phyloP scores from a whole-genome alignment of 2,888 invertebrate species.

The Eilema griseolum region DNA sequence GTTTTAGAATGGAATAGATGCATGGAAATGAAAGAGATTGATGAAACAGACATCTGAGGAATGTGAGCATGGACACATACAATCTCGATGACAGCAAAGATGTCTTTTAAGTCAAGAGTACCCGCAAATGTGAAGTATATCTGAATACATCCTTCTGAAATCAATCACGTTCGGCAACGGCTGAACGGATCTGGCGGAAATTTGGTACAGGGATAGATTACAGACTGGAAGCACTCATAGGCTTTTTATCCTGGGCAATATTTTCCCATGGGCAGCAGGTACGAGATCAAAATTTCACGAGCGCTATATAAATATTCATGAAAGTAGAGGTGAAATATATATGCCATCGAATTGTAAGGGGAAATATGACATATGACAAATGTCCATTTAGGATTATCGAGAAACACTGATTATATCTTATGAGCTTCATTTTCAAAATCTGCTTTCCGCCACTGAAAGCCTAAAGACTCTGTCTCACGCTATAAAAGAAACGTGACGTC shows the following conservation, averaged over 20 bases:
- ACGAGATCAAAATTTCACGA: too few species aligned
- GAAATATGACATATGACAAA: background rate
- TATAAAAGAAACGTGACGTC: background rate
- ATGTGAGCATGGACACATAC: background rate
- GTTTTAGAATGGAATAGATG: background rate
- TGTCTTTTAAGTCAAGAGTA: background rate
- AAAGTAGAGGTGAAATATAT: background rate
- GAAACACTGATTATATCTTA: constrained; percentile 1
- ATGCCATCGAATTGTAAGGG: background rate
- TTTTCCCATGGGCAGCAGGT: too few species aligned
- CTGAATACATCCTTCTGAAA: too few species aligned
- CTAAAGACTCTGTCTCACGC: constrained; percentile 1
- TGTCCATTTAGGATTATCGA: background rate
- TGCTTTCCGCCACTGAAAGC: background rate
- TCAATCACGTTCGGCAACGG: too few species aligned
- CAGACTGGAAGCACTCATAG: too few species aligned
- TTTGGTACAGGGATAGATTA: too few species aligned
- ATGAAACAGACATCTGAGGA: background rate
- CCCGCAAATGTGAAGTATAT: background rate
- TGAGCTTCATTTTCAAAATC: background rate
- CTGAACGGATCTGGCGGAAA: too few species aligned
- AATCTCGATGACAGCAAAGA: background rate
- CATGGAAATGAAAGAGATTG: background rate
- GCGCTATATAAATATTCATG: too few species aligned
- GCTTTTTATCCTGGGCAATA: too few species aligned